These are phyloP conservation scores for Oncorhynchus tshawytscha DNA, from an alignment of 2,113 vertebrate genomes.

Conservation along the genomic window DNA sequence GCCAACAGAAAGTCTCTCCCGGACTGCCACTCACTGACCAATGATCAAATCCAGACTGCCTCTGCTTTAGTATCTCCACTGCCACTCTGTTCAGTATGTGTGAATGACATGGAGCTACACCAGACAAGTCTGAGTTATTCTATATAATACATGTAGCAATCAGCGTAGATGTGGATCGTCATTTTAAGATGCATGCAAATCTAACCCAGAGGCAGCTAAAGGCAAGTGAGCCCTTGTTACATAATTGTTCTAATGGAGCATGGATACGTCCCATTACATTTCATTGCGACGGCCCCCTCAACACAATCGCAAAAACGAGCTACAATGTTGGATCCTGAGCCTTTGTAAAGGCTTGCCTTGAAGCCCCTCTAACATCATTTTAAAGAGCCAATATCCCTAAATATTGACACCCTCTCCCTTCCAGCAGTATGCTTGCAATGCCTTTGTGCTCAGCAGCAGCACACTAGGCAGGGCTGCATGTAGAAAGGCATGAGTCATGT, in stretches of 20 bases:
- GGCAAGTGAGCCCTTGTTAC: background rate
- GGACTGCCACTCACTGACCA: too few relatives aligned
- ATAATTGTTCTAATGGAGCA: constrained; percentile 6
- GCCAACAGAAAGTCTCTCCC: too few relatives aligned
- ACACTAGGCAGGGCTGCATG: too few relatives aligned
- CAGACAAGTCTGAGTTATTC: background rate
- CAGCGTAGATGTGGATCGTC: background rate
- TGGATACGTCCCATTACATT: background rate
- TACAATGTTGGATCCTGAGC: background rate
- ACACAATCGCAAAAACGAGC: background rate
- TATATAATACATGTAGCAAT: background rate
- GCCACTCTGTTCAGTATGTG: constrained; percentile 19
- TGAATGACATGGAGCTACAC: constrained; percentile 29
- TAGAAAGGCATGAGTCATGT: too few relatives aligned
- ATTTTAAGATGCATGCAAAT: background rate
- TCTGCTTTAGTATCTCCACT: too few relatives aligned
- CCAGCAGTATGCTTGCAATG: too few relatives aligned
- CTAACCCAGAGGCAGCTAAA: background rate
- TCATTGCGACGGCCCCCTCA: background rate
- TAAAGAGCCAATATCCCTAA: too few relatives aligned
- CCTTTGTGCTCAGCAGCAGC: too few relatives aligned
- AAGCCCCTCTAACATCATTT: too few relatives aligned
- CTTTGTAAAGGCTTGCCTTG: too few relatives aligned
- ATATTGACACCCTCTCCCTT: too few relatives aligned
- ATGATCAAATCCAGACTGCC: too few relatives aligned